These are phyloP conservation scores for Natator depressus DNA, from an alignment of 2,113 vertebrate species.

Conservation along the genomic window DNA sequence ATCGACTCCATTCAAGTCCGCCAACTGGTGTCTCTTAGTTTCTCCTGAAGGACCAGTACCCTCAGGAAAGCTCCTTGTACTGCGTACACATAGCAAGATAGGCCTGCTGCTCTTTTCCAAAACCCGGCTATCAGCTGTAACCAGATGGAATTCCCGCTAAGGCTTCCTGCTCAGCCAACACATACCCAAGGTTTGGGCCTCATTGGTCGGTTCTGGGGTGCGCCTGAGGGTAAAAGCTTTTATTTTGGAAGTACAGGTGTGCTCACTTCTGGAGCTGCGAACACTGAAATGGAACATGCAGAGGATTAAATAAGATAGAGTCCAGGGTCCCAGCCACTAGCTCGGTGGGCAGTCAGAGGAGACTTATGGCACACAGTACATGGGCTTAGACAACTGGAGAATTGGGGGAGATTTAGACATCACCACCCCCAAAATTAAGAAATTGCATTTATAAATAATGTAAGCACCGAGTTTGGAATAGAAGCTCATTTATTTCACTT, in stretches of 20 bases:
- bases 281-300: neutral
- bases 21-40: neutral
- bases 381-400: neutral
- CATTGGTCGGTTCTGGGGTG: neutral
- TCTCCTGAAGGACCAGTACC: slow-evolving; percentile 4
- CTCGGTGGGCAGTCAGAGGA: neutral
- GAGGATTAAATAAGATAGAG: neutral
- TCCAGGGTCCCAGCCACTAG: neutral
- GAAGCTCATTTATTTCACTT: no score
- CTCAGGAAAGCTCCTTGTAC: slow-evolving; percentile 4
- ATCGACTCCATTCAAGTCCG: slow-evolving; percentile 37
- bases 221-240: neutral
- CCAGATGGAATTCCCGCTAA: slow-evolving; percentile 47
- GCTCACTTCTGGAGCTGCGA: neutral
- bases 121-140: slow-evolving; percentile 51
- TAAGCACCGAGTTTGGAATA: neutral
- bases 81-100: neutral
- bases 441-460: neutral
- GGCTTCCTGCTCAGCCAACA: neutral
- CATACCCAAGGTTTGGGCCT: neutral
- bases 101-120: slow-evolving; percentile 13
- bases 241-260: neutral
- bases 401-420: neutral
- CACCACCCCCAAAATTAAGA: neutral
- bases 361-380: neutral